A percentile compares a stretch with the other conserved stretches of the same genome.
Evolutionary conservation across 1,140 invertebrate species (phyloP).

Genomic region (Palaemon carinicauda): DNA sequence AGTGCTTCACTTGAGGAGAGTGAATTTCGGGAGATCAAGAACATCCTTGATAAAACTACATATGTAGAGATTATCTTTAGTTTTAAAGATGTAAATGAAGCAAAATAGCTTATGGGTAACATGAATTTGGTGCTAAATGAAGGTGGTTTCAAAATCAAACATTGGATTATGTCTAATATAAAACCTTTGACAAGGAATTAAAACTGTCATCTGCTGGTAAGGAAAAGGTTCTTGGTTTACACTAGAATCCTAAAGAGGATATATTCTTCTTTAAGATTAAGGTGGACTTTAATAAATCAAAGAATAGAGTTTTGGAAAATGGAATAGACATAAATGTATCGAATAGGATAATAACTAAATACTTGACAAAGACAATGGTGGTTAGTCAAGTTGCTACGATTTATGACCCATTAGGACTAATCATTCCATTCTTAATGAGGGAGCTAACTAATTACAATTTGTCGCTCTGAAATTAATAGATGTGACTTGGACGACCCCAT

Average conservation of each 20-base stretch:
- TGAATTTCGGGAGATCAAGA: neutral
- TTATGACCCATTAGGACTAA: constrained; percentile 4
- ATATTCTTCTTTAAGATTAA: neutral
- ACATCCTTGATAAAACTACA: neutral
- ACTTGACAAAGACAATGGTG: neutral
- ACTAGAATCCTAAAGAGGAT: neutral
- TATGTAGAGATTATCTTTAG: neutral
- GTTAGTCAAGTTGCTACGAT: constrained; percentile 11
- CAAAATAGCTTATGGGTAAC: neutral
- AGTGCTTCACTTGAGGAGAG: neutral
- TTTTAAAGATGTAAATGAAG: neutral
- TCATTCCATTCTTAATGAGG: constrained; percentile 32
- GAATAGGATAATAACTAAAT: neutral
- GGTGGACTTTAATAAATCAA: too few species aligned
- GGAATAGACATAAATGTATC: neutral
- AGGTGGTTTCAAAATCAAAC: constrained; percentile 3
- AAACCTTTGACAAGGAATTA: neutral
- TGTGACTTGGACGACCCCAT: constrained; percentile 4
- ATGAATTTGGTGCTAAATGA: neutral
- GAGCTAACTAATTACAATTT: neutral
- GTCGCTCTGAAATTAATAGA: neutral
- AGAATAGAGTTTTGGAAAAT: too few species aligned
- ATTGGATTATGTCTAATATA: neutral
- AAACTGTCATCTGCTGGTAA: neutral
- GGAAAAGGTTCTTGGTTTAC: constrained; percentile 1